Evolutionary conservation across 2,113 vertebrate species (phyloP).

Genomic region (Oncorhynchus mykiss): DNA sequence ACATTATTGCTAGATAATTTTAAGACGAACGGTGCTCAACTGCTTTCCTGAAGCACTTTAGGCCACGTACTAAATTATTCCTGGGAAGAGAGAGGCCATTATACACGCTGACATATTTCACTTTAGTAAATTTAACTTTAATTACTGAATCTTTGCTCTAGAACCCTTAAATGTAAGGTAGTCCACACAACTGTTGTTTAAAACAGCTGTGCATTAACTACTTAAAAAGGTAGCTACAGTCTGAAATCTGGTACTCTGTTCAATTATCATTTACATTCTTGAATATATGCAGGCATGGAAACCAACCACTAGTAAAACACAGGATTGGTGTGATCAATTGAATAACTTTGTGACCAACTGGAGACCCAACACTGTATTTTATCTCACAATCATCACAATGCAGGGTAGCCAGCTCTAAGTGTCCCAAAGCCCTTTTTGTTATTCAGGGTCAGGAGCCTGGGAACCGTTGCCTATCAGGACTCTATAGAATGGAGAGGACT

Average conservation of each 20-base stretch:
- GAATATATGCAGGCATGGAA: no score
- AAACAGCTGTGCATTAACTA: no score
- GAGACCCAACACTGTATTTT: constrained; percentile 41
- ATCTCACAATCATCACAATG: constrained; percentile 36
- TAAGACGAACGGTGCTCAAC: neutral
- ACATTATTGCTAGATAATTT: constrained; percentile 20
- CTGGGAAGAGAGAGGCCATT: neutral
- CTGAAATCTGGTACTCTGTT: no score
- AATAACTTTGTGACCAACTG: constrained; percentile 18
- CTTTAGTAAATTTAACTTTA: no score
- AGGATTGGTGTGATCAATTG: constrained; percentile 10
- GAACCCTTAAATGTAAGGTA: no score
- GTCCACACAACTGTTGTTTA: no score
- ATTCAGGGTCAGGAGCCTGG: constrained; percentile 29
- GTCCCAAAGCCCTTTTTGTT: constrained; percentile 41
- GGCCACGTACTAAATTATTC: constrained; percentile 4
- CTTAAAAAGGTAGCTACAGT: no score
- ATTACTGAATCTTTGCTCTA: no score
- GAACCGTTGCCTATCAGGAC: constrained; percentile 30
- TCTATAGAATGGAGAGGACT: constrained; percentile 22
- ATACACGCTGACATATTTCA: no score
- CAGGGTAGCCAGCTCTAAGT: constrained; percentile 42
- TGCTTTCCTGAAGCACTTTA: neutral
- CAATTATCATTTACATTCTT: no score
- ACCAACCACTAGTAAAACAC: constrained; percentile 1